These are phyloP conservation scores for Rhinophrynus dorsalis DNA, from an alignment of 2,797 vertebrate genomes.

Conservation along the genomic window DNA sequence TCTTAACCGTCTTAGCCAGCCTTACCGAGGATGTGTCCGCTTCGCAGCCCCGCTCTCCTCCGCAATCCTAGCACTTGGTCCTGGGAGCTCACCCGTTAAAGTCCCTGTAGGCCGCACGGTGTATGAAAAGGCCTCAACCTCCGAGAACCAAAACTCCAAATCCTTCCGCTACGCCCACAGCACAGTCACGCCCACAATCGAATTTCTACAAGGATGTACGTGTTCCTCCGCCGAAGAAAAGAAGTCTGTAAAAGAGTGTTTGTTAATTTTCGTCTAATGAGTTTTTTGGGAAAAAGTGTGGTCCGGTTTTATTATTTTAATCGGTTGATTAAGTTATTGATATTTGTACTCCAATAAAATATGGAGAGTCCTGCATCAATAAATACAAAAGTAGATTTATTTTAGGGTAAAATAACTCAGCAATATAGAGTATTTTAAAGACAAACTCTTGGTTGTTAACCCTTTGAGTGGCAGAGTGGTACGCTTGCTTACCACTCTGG, in stretches of 20 bases:
- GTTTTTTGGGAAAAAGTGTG: too few relatives aligned
- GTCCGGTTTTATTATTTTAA: too few relatives aligned
- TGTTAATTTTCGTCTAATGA: too few relatives aligned
- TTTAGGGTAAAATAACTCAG: too few relatives aligned
- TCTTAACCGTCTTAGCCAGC: fast-evolving
- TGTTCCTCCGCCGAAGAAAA: neutral
- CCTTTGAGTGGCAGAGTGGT: too few relatives aligned
- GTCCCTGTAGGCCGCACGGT: neutral
- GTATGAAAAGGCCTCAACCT: neutral
- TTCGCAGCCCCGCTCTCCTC: neutral
- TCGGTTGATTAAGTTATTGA: too few relatives aligned
- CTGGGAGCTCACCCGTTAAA: neutral
- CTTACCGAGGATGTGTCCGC: neutral
- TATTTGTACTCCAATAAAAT: too few relatives aligned
- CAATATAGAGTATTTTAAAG: too few relatives aligned
- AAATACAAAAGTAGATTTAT: too few relatives aligned
- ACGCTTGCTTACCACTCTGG: too few relatives aligned
- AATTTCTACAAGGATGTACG: neutral
- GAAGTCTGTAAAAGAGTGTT: neutral
- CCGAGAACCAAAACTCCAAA: neutral
- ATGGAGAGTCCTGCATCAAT: too few relatives aligned
- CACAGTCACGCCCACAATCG: neutral
- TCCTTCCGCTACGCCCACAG: neutral
- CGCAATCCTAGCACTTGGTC: neutral
- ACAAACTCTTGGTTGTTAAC: too few relatives aligned